These are phyloP conservation scores for Leucophenga montana DNA, from an alignment of 2,888 invertebrate genomes.

Conservation along the genomic window DNA sequence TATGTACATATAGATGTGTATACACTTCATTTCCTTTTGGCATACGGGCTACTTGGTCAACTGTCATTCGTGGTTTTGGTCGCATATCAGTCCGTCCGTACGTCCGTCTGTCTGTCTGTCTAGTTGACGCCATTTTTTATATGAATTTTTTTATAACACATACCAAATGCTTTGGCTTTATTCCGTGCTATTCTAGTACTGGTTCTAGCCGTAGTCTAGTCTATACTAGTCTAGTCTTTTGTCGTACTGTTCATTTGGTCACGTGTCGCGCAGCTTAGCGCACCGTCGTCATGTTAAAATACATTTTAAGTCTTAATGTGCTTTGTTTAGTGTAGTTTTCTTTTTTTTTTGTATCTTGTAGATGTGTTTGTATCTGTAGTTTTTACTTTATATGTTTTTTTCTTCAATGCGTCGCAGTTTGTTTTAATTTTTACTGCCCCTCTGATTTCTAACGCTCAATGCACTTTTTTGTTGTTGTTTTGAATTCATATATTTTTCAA, in stretches of 20 bases:
- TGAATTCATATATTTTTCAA: background rate
- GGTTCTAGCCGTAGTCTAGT: background rate
- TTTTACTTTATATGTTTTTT: background rate
- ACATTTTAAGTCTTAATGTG: slow-evolving; percentile 9
- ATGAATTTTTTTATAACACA: no score
- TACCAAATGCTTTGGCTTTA: no score
- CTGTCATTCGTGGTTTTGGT: background rate
- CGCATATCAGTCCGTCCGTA: background rate
- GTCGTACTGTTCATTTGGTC: slow-evolving; percentile 33
- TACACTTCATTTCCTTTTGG: background rate
- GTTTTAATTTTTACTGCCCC: background rate
- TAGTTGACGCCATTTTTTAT: no score
- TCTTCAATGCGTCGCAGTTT: background rate
- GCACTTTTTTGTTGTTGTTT: slow-evolving; percentile 5
- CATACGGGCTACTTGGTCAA: background rate
- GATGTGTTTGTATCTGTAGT: slow-evolving; percentile 4
- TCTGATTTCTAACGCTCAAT: background rate
- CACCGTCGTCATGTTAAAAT: slow-evolving; percentile 44
- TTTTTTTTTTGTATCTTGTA: background rate
- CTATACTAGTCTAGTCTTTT: background rate
- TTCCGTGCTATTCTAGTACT: no score
- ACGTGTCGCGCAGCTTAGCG: slow-evolving; percentile 56
- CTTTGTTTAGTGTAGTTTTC: background rate
- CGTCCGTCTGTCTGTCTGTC: background rate
- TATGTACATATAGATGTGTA: background rate